phyloP scores from a whole-genome alignment of 2,797 vertebrate genomes.

The Oryzias sinensis region DNA sequence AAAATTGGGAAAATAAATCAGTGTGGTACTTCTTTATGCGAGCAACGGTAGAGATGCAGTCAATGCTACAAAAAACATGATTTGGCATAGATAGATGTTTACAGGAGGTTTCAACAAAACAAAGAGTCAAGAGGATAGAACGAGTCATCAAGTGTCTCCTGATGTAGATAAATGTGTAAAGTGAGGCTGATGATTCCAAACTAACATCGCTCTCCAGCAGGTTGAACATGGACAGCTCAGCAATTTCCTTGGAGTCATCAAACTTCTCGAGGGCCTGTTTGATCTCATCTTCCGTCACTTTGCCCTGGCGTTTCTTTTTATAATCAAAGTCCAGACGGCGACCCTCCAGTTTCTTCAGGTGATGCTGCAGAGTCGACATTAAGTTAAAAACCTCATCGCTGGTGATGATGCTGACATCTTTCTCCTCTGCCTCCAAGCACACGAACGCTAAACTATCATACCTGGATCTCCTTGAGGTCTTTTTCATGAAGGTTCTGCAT shows the following conservation, averaged over 20 bases:
- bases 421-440: not conserved
- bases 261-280: slow-evolving; percentile 97
- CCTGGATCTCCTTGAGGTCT: slow-evolving; percentile 97
- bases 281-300: slow-evolving; percentile 92
- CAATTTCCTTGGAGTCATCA: slow-evolving; percentile 96
- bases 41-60: no score
- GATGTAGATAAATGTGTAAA: not conserved
- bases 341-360: slow-evolving; percentile 96
- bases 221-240: slow-evolving; percentile 98
- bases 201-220: slow-evolving; percentile 95
- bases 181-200: not conserved
- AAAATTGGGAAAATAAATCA: no score
- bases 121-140: not conserved
- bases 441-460: slow-evolving; percentile 46
- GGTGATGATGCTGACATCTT: not conserved
- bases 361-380: slow-evolving; percentile 80
- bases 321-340: slow-evolving; percentile 98
- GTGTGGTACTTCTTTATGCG: no score
- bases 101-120: not conserved
- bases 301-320: slow-evolving; percentile 98
- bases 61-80: no score
- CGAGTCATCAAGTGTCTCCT: no score
- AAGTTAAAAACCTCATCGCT: not conserved
- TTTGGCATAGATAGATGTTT: no score
- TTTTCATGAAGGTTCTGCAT: slow-evolving; percentile 97